These are phyloP conservation scores for Porites evermanni DNA, from an alignment of 92 coral and sea anemone genomes.

Conservation along the genomic window DNA sequence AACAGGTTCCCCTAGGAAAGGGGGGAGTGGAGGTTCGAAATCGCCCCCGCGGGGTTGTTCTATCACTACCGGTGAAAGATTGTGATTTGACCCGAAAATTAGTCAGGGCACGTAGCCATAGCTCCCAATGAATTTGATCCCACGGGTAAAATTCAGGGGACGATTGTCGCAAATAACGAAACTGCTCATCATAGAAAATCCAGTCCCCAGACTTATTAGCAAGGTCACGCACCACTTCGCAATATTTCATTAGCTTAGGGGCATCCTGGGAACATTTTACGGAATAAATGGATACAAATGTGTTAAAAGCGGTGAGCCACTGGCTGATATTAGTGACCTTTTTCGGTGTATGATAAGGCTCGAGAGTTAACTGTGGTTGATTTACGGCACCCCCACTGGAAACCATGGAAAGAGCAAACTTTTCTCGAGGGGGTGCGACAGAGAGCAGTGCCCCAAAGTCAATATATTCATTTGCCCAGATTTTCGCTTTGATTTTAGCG, in stretches of 20 bases:
- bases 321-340: too few species aligned
- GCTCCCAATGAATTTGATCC: slow-evolving; percentile 46
- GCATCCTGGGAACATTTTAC: slow-evolving; percentile 24
- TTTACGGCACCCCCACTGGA: slow-evolving; percentile 5
- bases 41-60: not conserved
- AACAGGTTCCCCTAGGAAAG: slow-evolving; percentile 40
- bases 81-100: not conserved
- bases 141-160: slow-evolving; percentile 38
- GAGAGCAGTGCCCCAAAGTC: slow-evolving; percentile 31
- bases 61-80: not conserved
- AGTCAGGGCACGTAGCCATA: slow-evolving; percentile 35
- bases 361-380: slow-evolving; percentile 24
- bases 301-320: too few species aligned
- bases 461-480: not conserved
- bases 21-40: slow-evolving; percentile 12
- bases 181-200: slow-evolving; percentile 44
- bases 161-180: slow-evolving; percentile 44
- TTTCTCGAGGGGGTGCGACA: slow-evolving; percentile 13
- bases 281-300: too few species aligned
- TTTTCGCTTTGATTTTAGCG: slow-evolving; percentile 19
- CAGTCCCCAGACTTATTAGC: slow-evolving; percentile 34
- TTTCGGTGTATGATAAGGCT: slow-evolving; percentile 14
- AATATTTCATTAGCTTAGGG: slow-evolving; percentile 44
- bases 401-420: slow-evolving; percentile 17
- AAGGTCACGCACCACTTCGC: slow-evolving; percentile 38